Evolutionary conservation across 2,113 vertebrate species (phyloP).

Genomic region (Cavia aperea): DNA sequence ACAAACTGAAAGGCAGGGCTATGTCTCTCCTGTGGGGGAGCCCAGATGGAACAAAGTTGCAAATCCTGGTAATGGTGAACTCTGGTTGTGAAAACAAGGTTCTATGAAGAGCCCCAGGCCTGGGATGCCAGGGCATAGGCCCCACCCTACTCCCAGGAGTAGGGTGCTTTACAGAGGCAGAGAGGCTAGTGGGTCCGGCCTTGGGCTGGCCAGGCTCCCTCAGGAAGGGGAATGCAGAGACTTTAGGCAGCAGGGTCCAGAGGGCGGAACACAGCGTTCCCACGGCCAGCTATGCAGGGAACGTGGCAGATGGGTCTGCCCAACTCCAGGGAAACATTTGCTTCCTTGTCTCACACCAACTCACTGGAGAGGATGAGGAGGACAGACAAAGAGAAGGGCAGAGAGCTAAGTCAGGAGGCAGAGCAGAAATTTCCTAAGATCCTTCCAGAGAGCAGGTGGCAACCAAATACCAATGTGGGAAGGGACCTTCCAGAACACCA

Average conservation of each 20-base stretch:
- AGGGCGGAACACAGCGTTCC: constrained; percentile 5
- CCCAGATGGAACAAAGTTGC: not conserved
- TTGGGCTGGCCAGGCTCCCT: not conserved
- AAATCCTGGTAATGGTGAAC: not conserved
- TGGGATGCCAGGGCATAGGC: not conserved
- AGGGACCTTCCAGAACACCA: not conserved
- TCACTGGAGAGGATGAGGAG: constrained; percentile 4
- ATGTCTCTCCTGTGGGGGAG: not conserved
- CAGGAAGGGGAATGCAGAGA: not conserved
- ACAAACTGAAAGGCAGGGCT: not conserved
- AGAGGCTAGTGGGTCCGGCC: not conserved
- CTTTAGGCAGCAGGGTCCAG: not conserved
- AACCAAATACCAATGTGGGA: not conserved
- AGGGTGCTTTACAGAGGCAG: not conserved
- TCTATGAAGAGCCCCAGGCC: not conserved
- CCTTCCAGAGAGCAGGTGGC: constrained; percentile 29
- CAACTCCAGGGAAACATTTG: constrained; percentile 41
- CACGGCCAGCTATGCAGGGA: constrained; percentile 38
- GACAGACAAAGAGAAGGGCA: not conserved
- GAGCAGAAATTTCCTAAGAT: constrained; percentile 32
- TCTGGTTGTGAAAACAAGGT: not conserved
- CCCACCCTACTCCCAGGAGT: not conserved
- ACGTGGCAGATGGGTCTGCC: constrained; percentile 48
- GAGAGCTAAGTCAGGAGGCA: constrained; percentile 5
- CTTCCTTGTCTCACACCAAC: constrained; percentile 16